Evolutionary conservation across 92 coral and sea anemone genomes (phyloP), one percentile per base, ranked within the genome.

Genomic region (Epizoanthus rinbou): DNA sequence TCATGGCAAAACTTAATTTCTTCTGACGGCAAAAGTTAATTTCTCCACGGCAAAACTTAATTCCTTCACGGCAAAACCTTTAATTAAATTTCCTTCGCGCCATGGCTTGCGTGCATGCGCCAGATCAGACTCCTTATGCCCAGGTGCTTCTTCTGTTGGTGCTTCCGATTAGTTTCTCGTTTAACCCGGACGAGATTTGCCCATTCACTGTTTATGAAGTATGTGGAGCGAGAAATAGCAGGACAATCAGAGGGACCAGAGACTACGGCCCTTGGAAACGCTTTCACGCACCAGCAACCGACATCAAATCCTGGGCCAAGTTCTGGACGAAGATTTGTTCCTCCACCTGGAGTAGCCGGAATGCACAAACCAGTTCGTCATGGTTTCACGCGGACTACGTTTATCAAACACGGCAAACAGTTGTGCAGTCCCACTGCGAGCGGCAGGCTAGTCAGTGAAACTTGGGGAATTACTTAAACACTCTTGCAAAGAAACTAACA

Each of bases 311-410:
- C 22, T 58, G 64, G 64, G 64, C 75, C 28, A 17, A 70, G 75
- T 70, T 6, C 54, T 41, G 75, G 75, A 19, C 7, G 75, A 43
- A 43, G 75, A 43, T 47, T 35, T 19, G 15, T 43, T 4, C 75
- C 24, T 43, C 75, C 75, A n/a, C 54, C 75, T 16, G 75, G 54
- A 70, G 75, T 41, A n/a, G 22, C 24, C 64, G 57, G 75, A 70
- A 45, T 70, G 21, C 21, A 33, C 6, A 70, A 70, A 8, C 57
- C 75, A 10, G 54, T 15, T 19, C 57, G 33, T 47, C 75, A 45
- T 35, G 22, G 23, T 35, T 18, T 70, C 75, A 43, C 57, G 14
- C 45, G 50, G 50, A 14, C 75, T 0, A 3, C 4, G 64, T 58
- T 58, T 58, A 1, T 6, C 24, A 6, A 58, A 58, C 64, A 58